These are phyloP conservation scores for Euphysa ruthae DNA, from an alignment of 30 jellyfish, hydroid and myxozoan species.

Conservation along the genomic window DNA sequence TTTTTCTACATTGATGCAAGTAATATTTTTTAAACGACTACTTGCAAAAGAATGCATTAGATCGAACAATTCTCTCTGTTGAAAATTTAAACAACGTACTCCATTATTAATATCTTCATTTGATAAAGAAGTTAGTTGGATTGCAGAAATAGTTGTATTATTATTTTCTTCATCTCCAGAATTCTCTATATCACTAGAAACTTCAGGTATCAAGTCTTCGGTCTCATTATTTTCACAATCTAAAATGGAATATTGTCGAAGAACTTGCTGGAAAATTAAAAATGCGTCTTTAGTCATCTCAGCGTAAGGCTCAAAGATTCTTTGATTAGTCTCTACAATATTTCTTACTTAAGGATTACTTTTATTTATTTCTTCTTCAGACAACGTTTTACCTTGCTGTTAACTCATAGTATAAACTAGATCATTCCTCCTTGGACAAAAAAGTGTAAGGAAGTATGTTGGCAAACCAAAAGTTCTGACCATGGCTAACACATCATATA, in stretches of 20 bases:
- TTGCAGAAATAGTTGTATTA: background rate
- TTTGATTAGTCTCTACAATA: background rate
- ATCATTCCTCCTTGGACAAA: too few relatives aligned
- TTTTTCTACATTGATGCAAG: too few relatives aligned
- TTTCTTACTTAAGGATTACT: background rate
- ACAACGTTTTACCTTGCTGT: too few relatives aligned
- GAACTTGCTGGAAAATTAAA: background rate
- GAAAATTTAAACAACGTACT: background rate
- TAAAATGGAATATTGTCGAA: background rate
- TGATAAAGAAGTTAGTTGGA: background rate
- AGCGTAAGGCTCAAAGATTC: constrained; percentile 17
- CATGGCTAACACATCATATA: too few relatives aligned
- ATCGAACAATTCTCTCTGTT: background rate
- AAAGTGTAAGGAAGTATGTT: too few relatives aligned
- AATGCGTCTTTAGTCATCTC: constrained; percentile 14
- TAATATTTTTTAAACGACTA: background rate
- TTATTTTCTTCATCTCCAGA: background rate
- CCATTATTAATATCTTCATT: background rate
- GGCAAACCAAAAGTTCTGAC: too few relatives aligned
- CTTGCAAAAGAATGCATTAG: background rate
- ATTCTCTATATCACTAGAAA: background rate
- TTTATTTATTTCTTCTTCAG: too few relatives aligned
- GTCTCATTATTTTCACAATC: background rate
- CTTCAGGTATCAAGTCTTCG: background rate
- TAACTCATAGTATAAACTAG: too few relatives aligned